Evolutionary conservation across 2,797 vertebrate genomes (phyloP).

Genomic region (Oreonectes daqikongensis): DNA sequence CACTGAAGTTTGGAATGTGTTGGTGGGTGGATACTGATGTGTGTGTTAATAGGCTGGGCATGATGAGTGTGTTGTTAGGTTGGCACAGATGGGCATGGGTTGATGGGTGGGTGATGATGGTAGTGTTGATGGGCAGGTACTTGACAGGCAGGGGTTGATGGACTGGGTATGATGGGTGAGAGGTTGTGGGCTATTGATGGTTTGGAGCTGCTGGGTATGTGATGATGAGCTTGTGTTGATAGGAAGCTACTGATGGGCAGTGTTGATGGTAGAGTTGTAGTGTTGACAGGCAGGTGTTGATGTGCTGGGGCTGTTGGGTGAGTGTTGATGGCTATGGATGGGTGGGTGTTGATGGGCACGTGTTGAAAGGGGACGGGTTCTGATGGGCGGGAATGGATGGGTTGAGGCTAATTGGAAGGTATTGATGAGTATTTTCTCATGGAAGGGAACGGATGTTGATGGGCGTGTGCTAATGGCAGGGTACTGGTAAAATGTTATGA

Average conservation of each 20-base stretch:
- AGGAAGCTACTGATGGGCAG: too few species aligned
- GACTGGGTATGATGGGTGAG: too few species aligned
- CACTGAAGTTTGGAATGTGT: neutral
- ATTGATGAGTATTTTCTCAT: neutral
- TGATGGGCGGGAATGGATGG: too few species aligned
- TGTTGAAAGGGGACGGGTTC: neutral
- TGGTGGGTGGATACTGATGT: neutral
- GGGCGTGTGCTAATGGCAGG: constrained; percentile 1
- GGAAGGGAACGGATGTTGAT: neutral
- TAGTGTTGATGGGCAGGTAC: neutral
- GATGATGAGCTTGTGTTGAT: too few species aligned
- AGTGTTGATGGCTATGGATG: neutral
- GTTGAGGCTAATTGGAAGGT: too few species aligned
- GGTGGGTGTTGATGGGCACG: constrained; percentile 4
- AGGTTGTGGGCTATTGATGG: too few species aligned
- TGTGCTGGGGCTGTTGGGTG: neutral
- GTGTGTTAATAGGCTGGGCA: neutral
- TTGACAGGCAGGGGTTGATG: neutral
- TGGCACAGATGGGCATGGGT: neutral
- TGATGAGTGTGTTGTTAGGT: neutral
- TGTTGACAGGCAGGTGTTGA: neutral
- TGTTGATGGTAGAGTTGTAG: neutral
- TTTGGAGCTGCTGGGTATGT: too few species aligned
- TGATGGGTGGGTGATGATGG: neutral
- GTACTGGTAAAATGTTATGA: neutral